A percentile compares a stretch with the other conserved stretches of the same genome.
These are phyloP conservation scores for Irena cyanogastra DNA, from an alignment of 2,113 vertebrate species.

Conservation along the genomic window DNA sequence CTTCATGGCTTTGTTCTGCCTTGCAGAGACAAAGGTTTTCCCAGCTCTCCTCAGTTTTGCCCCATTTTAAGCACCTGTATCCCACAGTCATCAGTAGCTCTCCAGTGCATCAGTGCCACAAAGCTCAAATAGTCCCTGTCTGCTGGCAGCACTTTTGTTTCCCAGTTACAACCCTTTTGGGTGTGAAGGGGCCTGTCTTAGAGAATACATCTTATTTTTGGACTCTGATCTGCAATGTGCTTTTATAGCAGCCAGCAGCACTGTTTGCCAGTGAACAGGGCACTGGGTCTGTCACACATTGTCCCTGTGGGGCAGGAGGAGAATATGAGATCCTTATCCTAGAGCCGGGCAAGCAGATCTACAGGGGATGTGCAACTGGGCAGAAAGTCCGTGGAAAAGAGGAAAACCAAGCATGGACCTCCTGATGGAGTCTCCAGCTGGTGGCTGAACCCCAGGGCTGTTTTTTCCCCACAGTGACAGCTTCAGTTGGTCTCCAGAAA, in stretches of 20 bases:
- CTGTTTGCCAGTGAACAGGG: background rate
- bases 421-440: background rate
- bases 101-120: background rate
- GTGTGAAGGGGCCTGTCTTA: background rate
- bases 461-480: background rate
- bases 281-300: background rate
- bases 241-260: background rate
- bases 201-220: background rate
- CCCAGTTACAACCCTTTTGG: accelerated
- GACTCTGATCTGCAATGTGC: background rate
- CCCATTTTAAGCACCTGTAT: background rate
- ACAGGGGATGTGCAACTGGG: background rate
- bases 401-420: background rate
- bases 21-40: background rate
- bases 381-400: background rate
- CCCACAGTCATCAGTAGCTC: background rate
- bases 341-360: background rate
- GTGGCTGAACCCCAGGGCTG: background rate
- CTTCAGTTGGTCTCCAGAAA: background rate
- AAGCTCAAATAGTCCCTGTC: background rate
- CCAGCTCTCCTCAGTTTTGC: background rate
- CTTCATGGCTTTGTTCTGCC: background rate
- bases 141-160: background rate
- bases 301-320: accelerated
- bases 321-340: background rate